phyloP scores from a whole-genome alignment of 1,140 invertebrate genomes.

The Brachionus rotundiformis region DNA sequence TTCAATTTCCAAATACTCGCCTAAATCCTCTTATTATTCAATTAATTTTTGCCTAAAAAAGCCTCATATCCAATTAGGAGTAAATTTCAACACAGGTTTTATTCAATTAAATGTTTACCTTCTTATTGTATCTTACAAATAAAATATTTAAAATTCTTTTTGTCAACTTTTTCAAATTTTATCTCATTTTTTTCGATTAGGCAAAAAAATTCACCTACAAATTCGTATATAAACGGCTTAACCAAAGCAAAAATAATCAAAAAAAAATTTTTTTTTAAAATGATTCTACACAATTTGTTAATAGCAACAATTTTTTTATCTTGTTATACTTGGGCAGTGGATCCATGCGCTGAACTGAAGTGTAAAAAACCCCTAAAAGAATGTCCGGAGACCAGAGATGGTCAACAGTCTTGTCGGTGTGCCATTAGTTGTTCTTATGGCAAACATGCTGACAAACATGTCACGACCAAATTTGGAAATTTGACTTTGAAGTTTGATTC shows the following conservation, averaged over 20 bases:
- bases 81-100: conserved; percentile 35
- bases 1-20: background rate
- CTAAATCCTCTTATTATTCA: conserved; percentile 41
- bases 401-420: background rate
- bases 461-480: conserved; percentile 36
- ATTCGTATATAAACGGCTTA: conserved; percentile 12
- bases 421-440: background rate
- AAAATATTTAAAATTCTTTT: conserved; percentile 41
- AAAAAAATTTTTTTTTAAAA: conserved; percentile 1
- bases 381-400: background rate
- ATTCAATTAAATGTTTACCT: conserved; percentile 42
- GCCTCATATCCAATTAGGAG: conserved; percentile 22
- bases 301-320: background rate
- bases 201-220: conserved; percentile 4
- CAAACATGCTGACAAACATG: background rate
- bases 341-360: background rate
- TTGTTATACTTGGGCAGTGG: background rate
- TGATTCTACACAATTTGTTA: background rate
- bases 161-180: conserved; percentile 33
- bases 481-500: conserved; percentile 26
- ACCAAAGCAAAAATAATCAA: background rate
- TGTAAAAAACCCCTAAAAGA: background rate
- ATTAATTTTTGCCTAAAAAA: conserved; percentile 30
- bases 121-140: conserved; percentile 4
- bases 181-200: conserved; percentile 2